Conservation (phyloP, 2,113 vertebrate genomes). For the Pundamilia nyererei region DNA sequence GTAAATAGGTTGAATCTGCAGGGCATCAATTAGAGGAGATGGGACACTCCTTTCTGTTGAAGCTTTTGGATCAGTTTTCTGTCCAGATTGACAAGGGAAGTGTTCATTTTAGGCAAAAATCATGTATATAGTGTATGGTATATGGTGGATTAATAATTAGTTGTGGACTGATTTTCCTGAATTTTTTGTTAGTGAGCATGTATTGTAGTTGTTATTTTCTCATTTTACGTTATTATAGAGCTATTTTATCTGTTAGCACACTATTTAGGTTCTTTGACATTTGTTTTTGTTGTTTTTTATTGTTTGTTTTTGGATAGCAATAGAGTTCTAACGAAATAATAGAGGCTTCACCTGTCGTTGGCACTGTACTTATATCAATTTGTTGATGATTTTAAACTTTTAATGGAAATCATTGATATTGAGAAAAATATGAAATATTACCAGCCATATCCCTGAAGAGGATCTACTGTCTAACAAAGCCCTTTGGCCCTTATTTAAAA, state of each 20-base stretch:
- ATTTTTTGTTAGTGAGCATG: neutral
- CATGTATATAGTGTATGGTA: neutral
- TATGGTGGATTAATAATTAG: neutral
- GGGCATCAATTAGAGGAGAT: constrained; percentile 36
- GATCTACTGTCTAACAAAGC: neutral
- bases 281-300: neutral
- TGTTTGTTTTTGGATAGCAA: neutral
- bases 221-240: neutral
- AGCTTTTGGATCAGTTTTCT: neutral
- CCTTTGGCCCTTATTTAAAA: neutral
- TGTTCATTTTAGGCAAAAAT: neutral
- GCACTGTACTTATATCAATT: neutral
- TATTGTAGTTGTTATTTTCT: neutral
- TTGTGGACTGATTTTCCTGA: neutral
- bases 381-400: neutral
- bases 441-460: neutral
- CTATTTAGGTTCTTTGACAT: neutral
- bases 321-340: neutral
- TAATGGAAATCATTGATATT: neutral
- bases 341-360: neutral
- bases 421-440: neutral
- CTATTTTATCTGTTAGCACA: neutral
- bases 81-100: neutral
- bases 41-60: constrained; percentile 19
- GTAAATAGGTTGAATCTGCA: constrained; percentile 36